Percentiles rank a stretch among this genome's conserved stretches.
phyloP scores from a whole-genome alignment of 2,797 vertebrate species.

The Propithecus perrieri region DNA sequence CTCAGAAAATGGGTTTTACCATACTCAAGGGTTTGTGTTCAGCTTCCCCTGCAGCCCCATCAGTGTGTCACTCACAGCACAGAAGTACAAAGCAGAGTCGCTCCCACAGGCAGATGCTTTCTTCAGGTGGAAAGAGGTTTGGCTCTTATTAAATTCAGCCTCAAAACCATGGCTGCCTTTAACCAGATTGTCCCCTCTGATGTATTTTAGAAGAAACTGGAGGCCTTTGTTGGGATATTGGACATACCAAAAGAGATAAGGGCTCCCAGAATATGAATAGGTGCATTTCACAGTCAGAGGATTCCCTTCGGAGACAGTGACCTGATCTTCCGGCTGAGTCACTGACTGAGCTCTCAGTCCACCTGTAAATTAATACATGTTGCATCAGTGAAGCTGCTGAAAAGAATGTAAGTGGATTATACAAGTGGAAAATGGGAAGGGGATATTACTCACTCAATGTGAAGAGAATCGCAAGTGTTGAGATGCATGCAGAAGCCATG shows the following conservation, averaged over 20 bases:
- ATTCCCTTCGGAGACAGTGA: not conserved
- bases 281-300: constrained; percentile 55
- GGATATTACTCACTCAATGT: constrained; percentile 14
- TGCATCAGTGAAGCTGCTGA: not conserved
- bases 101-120: constrained; percentile 17
- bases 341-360: constrained; percentile 22
- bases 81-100: constrained; percentile 63
- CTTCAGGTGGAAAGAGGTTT: constrained; percentile 51
- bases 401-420: not conserved
- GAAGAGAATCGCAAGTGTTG: not conserved
- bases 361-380: constrained; percentile 36
- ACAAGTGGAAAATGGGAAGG: not conserved
- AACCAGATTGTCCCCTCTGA: not conserved
- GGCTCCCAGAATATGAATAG: constrained; percentile 8
- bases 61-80: constrained; percentile 51
- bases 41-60: not conserved
- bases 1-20: not conserved
- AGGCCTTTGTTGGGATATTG: constrained; percentile 53
- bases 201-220: constrained; percentile 44
- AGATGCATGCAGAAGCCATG: not conserved
- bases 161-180: constrained; percentile 48
- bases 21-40: not conserved
- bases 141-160: not conserved
- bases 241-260: constrained; percentile 58
- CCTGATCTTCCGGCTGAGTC: not conserved